A percentile compares a stretch with the other conserved stretches of the same genome.
Evolutionary conservation across 2,888 invertebrate genomes (phyloP).

Genomic region (Hanleya hanleyi): DNA sequence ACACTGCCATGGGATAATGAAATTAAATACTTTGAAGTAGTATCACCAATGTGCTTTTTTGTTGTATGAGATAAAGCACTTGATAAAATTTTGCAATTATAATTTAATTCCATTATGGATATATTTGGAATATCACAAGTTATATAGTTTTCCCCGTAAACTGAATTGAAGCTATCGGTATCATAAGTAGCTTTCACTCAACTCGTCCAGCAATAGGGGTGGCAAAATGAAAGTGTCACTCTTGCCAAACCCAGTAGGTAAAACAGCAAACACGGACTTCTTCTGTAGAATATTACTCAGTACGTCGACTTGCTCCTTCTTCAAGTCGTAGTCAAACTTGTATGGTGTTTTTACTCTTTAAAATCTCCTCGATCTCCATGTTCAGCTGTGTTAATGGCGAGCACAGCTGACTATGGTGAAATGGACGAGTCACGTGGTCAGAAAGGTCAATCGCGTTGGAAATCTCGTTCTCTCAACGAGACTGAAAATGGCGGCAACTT

Average conservation of each 20-base stretch:
- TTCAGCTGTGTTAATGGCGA: too few species aligned
- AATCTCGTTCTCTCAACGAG: too few species aligned
- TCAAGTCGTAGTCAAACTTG: neutral
- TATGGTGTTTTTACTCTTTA: neutral
- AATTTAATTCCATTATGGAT: neutral
- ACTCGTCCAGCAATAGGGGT: conserved; percentile 8
- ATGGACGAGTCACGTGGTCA: too few species aligned
- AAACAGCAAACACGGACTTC: conserved; percentile 6
- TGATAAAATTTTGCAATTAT: neutral
- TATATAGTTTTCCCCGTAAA: too few species aligned
- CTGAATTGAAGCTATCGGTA: neutral
- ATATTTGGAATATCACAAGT: neutral
- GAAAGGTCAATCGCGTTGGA: too few species aligned
- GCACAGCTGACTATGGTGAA: too few species aligned
- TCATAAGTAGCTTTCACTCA: neutral
- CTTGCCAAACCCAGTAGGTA: conserved; percentile 15
- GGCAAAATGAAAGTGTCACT: conserved; percentile 12
- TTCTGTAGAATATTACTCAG: neutral
- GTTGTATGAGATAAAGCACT: too few species aligned
- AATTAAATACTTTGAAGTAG: too few species aligned
- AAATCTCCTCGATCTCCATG: too few species aligned
- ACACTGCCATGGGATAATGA: too few species aligned
- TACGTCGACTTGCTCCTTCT: conserved; percentile 8
- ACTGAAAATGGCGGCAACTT: too few species aligned
- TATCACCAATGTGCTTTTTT: too few species aligned